Evolutionary conservation across 1,140 invertebrate species (phyloP).

Genomic region (Trichomalopsis sarcophagae): DNA sequence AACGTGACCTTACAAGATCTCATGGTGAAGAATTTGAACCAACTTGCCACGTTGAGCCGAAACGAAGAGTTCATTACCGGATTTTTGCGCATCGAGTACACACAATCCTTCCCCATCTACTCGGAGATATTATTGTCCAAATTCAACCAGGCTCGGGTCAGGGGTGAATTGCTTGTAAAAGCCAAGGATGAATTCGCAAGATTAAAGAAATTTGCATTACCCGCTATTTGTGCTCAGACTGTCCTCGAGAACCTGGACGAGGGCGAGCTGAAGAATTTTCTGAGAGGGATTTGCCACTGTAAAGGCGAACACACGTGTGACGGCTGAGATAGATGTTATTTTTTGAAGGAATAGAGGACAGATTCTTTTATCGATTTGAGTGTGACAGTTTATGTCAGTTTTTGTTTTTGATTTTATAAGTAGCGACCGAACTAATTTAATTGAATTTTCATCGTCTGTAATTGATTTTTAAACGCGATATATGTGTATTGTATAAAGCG

Average conservation of each 20-base stretch:
- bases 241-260: not conserved
- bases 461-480: not conserved
- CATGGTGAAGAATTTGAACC: not conserved
- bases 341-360: not conserved
- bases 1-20: not conserved
- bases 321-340: not conserved
- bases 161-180: not conserved
- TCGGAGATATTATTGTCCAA: not conserved
- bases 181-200: not conserved
- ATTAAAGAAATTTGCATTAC: not conserved
- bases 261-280: not conserved
- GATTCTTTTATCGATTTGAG: not conserved
- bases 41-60: not conserved
- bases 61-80: not conserved
- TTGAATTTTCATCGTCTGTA: no score
- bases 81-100: not conserved
- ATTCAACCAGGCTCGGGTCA: not conserved
- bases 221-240: not conserved
- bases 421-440: no score
- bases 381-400: no score
- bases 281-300: not conserved
- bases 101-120: not conserved
- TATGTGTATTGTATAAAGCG: not conserved
- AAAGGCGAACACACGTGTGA: not conserved
- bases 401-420: no score